Conservation (phyloP, 2,797 vertebrate genomes). For the Amblyraja radiata region DNA sequence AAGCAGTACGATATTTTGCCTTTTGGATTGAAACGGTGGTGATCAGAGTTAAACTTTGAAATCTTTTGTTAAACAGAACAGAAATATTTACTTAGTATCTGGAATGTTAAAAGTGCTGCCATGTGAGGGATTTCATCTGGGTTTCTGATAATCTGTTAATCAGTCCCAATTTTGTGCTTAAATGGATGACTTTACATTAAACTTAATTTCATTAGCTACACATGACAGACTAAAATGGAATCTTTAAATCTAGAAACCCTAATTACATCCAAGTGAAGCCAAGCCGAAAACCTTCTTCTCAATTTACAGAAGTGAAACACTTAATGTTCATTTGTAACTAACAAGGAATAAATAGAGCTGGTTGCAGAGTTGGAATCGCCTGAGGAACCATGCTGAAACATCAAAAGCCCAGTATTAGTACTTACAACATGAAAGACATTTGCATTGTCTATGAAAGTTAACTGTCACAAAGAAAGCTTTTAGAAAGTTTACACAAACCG, state of each 20-base stretch:
- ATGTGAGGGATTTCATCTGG: not conserved
- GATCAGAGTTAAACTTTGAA: not conserved
- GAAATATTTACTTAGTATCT: slow-evolving; percentile 16
- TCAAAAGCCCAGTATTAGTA: slow-evolving; percentile 17
- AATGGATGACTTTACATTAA: slow-evolving; percentile 26
- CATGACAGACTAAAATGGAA: slow-evolving; percentile 25
- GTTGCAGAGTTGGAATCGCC: slow-evolving; percentile 7
- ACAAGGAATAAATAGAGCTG: slow-evolving; percentile 20
- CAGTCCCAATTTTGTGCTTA: slow-evolving; percentile 10
- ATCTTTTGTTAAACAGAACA: not conserved
- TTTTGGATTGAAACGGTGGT: not conserved
- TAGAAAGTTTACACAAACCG: not conserved
- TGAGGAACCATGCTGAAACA: slow-evolving; percentile 20
- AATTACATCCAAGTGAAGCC: slow-evolving; percentile 27
- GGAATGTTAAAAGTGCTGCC: slow-evolving; percentile 24
- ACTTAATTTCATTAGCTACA: slow-evolving; percentile 23
- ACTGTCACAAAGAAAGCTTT: not conserved
- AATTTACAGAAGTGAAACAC: slow-evolving; percentile 28
- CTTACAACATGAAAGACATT: not conserved
- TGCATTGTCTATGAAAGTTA: not conserved
- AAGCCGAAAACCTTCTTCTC: slow-evolving; percentile 2
- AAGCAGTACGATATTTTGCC: not conserved
- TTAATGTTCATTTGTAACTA: slow-evolving; percentile 11
- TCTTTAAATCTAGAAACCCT: slow-evolving; percentile 20
- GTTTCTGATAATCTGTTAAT: not conserved